phyloP scores from a whole-genome alignment of 92 coral and sea anemone species.

The Ricordea florida region DNA sequence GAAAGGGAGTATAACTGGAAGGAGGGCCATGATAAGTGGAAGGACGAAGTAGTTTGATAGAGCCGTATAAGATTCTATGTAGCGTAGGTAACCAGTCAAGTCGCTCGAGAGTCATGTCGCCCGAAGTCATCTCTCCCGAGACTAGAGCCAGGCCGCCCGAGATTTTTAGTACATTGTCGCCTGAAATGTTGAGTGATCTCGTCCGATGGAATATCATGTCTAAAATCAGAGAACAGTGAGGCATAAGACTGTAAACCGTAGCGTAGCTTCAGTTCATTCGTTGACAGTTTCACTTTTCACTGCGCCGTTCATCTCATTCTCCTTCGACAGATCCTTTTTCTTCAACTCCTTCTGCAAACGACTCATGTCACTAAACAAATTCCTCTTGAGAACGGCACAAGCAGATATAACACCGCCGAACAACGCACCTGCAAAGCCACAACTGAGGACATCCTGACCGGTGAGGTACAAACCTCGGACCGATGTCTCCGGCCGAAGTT shows the following conservation, averaged over 20 bases:
- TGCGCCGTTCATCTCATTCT: background rate
- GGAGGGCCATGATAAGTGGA: no score
- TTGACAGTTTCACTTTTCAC: background rate
- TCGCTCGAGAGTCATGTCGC: no score
- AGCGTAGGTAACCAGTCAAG: no score
- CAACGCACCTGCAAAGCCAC: constrained; percentile 91
- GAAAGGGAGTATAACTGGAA: no score
- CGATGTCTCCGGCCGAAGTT: constrained; percentile 84
- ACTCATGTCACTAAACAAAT: constrained; percentile 68
- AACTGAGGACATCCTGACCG: constrained; percentile 84
- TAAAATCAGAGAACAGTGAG: background rate
- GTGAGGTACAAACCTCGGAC: constrained; percentile 85
- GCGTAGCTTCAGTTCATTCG: background rate
- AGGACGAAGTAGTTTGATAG: no score
- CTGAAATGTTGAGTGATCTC: no score
- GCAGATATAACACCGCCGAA: constrained; percentile 82
- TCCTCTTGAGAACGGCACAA: constrained; percentile 76
- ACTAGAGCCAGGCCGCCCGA: no score
- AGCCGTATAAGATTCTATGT: no score
- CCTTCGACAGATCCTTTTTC: background rate
- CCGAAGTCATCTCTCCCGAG: no score
- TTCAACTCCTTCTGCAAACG: constrained; percentile 41
- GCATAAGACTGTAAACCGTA: background rate
- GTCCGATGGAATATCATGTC: no score
- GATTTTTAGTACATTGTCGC: no score